Base-by-base conservation (phyloP, 2,113 vertebrate genomes). In the Catharus fuscescens region DNA sequence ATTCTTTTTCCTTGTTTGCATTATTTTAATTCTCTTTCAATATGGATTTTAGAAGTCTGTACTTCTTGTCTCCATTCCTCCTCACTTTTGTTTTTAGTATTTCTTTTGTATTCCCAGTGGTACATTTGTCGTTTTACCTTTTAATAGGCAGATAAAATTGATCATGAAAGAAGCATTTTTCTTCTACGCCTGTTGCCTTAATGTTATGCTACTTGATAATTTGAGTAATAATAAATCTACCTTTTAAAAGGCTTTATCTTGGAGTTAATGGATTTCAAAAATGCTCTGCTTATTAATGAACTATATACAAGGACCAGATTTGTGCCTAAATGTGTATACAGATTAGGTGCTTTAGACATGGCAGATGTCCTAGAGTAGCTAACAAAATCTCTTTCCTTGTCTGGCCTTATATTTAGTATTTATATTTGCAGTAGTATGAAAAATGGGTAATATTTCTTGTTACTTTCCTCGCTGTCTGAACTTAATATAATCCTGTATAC, bases 281-380 rank as follows among this genome's bases (percentile, higher is more conserved):
- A 78, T 73, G 56, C 44, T 92, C 71, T 94, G 42, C 50, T 94
- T 94, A 61, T 84, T 96, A 95, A 96, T 92, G 76, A 94, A 61
- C 53, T 95, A 44, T 57, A 32, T 93, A 67, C 31, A 64, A 90
- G 77, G 56, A 86, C 60, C 79, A 94, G 86, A 93, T 93, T 94
- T 96, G 64, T 92, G 32, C 80, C 36, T 81, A 67, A 92, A 88
- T 86, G 19, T 70, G 44, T 95, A 31, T 62, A 81, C 36, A 87
- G 88, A 87, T 95, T 79, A 95, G 34, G n/a, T 87, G 18, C 31
- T 89, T 94, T 77, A 92, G 67, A 86, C 56, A 47, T 67, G 69
- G 79, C 83, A 94, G 96, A 86, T 96, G 90, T 93, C 71, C 60
- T 86, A 81, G 36, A 69, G 80, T 74, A 82, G 70, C 40, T 87